Percentiles rank a stretch among this genome's conserved stretches.
phyloP scores from a whole-genome alignment of 1,140 invertebrate genomes.

The Vollenhovia emeryi region DNA sequence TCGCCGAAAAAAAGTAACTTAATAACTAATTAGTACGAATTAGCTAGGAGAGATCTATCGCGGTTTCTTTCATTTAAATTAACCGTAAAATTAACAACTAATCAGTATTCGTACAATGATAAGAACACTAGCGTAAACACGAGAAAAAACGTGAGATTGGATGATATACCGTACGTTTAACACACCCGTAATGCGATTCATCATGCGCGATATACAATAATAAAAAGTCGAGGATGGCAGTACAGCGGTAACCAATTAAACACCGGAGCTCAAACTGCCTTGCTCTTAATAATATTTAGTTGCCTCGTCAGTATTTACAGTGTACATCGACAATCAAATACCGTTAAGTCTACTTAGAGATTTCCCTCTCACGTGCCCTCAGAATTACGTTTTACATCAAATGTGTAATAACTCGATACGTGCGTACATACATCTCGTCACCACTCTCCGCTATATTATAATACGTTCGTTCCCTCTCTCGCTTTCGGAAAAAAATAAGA shows the following conservation, averaged over 20 bases:
- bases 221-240: constrained; percentile 55
- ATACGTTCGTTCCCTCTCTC: neutral
- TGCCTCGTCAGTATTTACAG: constrained; percentile 74
- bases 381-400: constrained; percentile 60
- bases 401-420: constrained; percentile 40
- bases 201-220: constrained; percentile 37
- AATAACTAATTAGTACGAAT: constrained; percentile 49
- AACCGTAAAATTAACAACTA: constrained; percentile 65
- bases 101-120: constrained; percentile 57
- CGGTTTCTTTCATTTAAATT: constrained; percentile 56
- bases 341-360: constrained; percentile 63
- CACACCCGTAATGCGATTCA: constrained; percentile 53
- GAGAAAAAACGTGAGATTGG: constrained; percentile 49
- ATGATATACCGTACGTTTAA: constrained; percentile 55
- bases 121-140: constrained; percentile 51
- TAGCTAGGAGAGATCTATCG: constrained; percentile 67
- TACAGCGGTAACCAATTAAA: constrained; percentile 62
- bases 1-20: constrained; percentile 31
- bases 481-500: neutral
- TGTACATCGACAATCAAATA: constrained; percentile 69
- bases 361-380: constrained; percentile 48
- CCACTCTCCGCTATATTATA: constrained; percentile 12
- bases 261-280: constrained; percentile 60
- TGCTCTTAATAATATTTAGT: constrained; percentile 61
- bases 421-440: constrained; percentile 51